Evolutionary conservation across 2,888 invertebrate species (phyloP), one percentile per base, ranked within the genome.

Genomic region (Dicycla oo): DNA sequence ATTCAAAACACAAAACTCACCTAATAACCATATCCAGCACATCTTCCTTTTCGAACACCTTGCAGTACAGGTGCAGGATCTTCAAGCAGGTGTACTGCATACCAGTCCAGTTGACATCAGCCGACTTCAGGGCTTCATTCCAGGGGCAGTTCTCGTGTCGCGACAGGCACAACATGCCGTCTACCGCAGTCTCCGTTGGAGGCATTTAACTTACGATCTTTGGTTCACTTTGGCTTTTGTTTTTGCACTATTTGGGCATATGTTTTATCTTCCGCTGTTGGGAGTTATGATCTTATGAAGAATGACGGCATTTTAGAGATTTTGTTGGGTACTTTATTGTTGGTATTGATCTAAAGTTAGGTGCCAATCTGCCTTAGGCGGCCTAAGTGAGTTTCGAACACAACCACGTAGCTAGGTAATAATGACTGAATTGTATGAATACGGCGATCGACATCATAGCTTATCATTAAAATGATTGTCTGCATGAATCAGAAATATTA

Each of bases 1-100:
- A 56, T 40, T 63, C 38, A 38, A 72, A 71, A 62, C 30, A 68
- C 2, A 57, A 71, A 69, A 81, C 94, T 96, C 96, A 98, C 98
- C 98, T 97, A 94, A 98, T 97, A 88, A 98, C 97, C 94, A 98
- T 97, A 92, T 98, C 97, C 94, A 97, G 96, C 58, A 98, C 96
- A 95, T 98, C 98, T 93, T 97, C 97, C 90, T 97, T 97, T 90
- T 98, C 98, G 94, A 98, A 98, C 87, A 98, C 98, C 93, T 98
- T 98, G 95, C 98, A 98, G 95, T 98, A 98, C 70, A 98, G 96
- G 89, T 98, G 98, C 76, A 98, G 96, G 71, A 98, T 97, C 95
- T 98, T 97, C 83, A 98, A 96, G 93, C 98, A 98, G 83, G 98
- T 97, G 94, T 98, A 97, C 88, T 97, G 97, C 91, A 98, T 97